Conservation (phyloP, 2,888 invertebrate species). For the Busseola fusca region DNA sequence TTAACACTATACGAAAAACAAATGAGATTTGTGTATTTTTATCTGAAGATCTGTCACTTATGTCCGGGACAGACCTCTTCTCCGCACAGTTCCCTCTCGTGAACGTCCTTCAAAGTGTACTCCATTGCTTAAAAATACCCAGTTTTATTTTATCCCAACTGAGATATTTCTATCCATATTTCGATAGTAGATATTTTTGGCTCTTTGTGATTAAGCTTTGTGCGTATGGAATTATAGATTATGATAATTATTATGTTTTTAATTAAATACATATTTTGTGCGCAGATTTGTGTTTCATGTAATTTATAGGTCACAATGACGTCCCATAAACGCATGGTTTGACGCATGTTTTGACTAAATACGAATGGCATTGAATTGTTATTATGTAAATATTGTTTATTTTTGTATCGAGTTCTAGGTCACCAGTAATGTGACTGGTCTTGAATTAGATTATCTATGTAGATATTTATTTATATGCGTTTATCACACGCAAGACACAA, state of each 20-base stretch:
- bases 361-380: conserved; percentile 46
- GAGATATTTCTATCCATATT: conserved; percentile 29
- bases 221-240: not conserved
- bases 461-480: conserved; percentile 10
- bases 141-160: conserved; percentile 27
- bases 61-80: conserved; percentile 27
- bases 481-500: conserved; percentile 2
- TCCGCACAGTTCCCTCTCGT: conserved; percentile 24
- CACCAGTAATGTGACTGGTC: conserved; percentile 21
- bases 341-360: conserved; percentile 55
- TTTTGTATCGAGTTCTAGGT: conserved; percentile 20
- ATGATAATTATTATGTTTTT: conserved; percentile 27
- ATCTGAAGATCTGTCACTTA: conserved; percentile 37
- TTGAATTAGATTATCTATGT: conserved; percentile 9
- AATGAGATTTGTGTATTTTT: conserved; percentile 42
- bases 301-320: conserved; percentile 47
- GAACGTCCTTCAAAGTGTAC: conserved; percentile 27
- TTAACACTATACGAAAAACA: conserved; percentile 18
- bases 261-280: conserved; percentile 17
- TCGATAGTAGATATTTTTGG: conserved; percentile 31
- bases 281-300: conserved; percentile 43
- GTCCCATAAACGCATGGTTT: conserved; percentile 19
- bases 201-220: conserved; percentile 26
- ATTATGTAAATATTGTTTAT: conserved; percentile 52
- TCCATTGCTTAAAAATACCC: conserved; percentile 45